These are phyloP conservation scores for Galbula dea DNA, from an alignment of 2,113 vertebrate species.

Conservation along the genomic window DNA sequence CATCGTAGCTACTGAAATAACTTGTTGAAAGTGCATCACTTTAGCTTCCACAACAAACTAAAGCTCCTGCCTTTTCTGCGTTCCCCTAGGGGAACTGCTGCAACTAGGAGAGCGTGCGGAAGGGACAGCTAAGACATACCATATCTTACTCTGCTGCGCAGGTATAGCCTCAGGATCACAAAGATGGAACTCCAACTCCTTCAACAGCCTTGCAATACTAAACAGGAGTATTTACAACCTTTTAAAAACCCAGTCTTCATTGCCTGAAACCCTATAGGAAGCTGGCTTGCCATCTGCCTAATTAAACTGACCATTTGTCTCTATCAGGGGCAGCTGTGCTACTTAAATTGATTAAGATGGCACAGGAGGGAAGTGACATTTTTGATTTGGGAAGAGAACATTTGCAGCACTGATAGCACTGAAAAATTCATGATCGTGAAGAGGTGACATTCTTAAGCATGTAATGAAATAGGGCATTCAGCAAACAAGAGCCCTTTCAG, in stretches of 20 bases:
- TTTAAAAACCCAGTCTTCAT: neutral
- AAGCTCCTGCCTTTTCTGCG: neutral
- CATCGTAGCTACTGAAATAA: neutral
- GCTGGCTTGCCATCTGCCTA: constrained; percentile 18
- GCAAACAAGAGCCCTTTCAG: neutral
- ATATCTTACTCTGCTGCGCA: neutral
- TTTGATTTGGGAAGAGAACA: neutral
- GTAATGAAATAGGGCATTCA: neutral
- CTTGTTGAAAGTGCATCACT: neutral
- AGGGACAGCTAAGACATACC: neutral
- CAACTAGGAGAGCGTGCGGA: neutral
- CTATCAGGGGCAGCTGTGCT: neutral
- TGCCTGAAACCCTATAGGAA: neutral
- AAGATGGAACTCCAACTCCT: neutral
- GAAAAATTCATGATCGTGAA: neutral
- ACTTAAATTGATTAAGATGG: neutral
- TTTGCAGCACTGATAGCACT: neutral
- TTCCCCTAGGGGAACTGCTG: neutral
- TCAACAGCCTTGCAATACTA: neutral
- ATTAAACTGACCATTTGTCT: constrained; percentile 45
- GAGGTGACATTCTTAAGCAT: neutral
- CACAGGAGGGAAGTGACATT: neutral
- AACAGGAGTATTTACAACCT: neutral
- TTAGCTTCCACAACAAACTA: neutral
- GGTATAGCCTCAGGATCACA: neutral